Base-by-base conservation (phyloP, 2,888 invertebrate species). In the Iselma pallidipennis region DNA sequence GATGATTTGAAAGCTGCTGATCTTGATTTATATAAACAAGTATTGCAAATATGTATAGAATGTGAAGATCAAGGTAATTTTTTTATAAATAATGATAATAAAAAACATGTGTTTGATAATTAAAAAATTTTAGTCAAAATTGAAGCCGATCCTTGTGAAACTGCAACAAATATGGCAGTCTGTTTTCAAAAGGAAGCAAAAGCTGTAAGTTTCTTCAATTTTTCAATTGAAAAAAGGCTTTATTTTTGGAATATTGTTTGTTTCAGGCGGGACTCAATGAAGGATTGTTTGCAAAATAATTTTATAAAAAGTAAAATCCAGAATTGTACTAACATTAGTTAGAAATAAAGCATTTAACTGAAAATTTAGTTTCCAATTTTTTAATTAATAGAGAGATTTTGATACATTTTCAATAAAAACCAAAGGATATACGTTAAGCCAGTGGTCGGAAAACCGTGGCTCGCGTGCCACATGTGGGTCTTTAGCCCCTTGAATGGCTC, bases 91-190 rank as follows among this genome's bases (percentile, higher is more conserved):
- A n/a, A n/a, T n/a, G n/a, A n/a, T n/a, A 19, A 28, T 10, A 5
- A 4, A 12, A 4, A 48, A 55, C 10, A 9, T 6, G 21, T 21
- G 1, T 5, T 10, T 10, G 6, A 53, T 31, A 53, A 28, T 16
- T 45, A 45, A 4, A 53, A 29, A 10, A 5, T 14, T 25, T 71
- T 70, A 76, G 76, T 66, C 33, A 59, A 64, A 54, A 23, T 54
- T 10, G 67, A 69, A 14, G 23, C 62, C 1, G 75, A 76, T 61
- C 67, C 69, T 45, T 76, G 76, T 54, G 67, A 66, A 9, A 67
- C 68, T 19, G 73, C 73, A 12, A 57, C 66, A 7, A 62, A 61
- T 6, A 57, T 73, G 51, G 65, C 69, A 5, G 50, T 57, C 53
- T 76, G 76, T 60, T 65, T 50, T 1, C 66, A 69, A 49, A 59